These are phyloP conservation scores for Raja brachyura DNA, from an alignment of 2,113 vertebrate species.

Conservation along the genomic window DNA sequence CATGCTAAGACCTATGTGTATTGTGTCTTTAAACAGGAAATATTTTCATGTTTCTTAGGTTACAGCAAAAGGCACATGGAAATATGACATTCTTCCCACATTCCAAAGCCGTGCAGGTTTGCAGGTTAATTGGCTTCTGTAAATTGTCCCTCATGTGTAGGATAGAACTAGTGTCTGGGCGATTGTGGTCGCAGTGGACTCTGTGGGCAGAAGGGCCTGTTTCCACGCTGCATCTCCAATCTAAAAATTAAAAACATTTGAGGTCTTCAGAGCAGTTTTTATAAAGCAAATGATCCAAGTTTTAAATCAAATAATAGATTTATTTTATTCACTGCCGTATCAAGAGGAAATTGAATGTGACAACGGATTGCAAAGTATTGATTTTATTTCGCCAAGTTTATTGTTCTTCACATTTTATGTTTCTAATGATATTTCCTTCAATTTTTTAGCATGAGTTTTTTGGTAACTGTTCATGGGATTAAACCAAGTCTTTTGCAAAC, in stretches of 20 bases:
- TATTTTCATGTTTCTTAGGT: too few relatives aligned
- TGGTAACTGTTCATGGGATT: background rate
- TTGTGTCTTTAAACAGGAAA: too few relatives aligned
- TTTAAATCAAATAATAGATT: background rate
- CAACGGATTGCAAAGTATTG: conserved; percentile 42
- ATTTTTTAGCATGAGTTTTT: background rate
- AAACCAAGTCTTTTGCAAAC: background rate
- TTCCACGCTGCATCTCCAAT: too few relatives aligned
- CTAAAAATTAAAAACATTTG: background rate
- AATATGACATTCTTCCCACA: too few relatives aligned
- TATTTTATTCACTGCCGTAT: conserved; percentile 35
- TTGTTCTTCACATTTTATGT: conserved; percentile 39
- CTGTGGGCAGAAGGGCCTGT: too few relatives aligned
- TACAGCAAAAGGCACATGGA: too few relatives aligned
- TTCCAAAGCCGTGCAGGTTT: too few relatives aligned
- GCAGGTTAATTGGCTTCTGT: too few relatives aligned
- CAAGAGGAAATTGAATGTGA: conserved; percentile 38
- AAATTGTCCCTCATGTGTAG: too few relatives aligned
- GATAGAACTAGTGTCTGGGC: too few relatives aligned
- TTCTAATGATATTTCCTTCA: conserved; percentile 5
- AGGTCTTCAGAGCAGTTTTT: background rate
- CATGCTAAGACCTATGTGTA: too few relatives aligned
- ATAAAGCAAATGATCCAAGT: conserved; percentile 1
- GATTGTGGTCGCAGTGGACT: too few relatives aligned
- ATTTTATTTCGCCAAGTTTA: conserved; percentile 40